A percentile compares a stretch with the other conserved stretches of the same genome.
phyloP scores from a whole-genome alignment of 1,140 invertebrate species.

The Hyles euphorbiae region DNA sequence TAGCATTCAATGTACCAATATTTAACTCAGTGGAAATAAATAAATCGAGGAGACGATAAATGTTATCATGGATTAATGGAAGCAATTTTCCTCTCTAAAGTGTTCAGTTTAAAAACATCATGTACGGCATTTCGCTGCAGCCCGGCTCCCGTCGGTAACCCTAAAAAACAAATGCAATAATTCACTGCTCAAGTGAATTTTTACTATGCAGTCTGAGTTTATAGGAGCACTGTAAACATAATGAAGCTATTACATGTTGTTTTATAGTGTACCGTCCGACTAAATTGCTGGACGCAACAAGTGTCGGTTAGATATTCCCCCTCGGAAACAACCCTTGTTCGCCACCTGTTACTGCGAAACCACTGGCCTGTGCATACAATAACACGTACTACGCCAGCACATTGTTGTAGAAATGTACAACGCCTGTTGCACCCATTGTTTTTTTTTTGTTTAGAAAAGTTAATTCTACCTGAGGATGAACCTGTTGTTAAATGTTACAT shows the following conservation, averaged over 20 bases:
- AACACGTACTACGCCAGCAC: constrained; percentile 1
- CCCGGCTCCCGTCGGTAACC: too few relatives aligned
- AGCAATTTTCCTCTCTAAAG: too few relatives aligned
- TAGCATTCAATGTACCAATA: too few relatives aligned
- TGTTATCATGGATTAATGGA: too few relatives aligned
- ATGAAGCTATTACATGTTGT: constrained; percentile 19
- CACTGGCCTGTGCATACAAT: constrained; percentile 14
- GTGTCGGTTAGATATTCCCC: constrained; percentile 36
- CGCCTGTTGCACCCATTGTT: constrained; percentile 15
- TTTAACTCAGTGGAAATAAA: too few relatives aligned
- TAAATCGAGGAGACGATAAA: too few relatives aligned
- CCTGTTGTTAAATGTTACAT: too few relatives aligned
- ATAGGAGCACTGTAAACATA: constrained; percentile 9
- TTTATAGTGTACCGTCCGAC: constrained; percentile 1
- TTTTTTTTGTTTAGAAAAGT: neutral
- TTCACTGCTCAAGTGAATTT: too few relatives aligned
- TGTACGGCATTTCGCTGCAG: too few relatives aligned
- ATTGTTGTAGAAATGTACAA: constrained; percentile 4
- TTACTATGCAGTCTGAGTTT: too few relatives aligned
- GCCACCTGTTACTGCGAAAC: constrained; percentile 52
- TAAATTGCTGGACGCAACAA: constrained; percentile 42
- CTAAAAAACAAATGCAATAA: too few relatives aligned
- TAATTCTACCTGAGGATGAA: neutral
- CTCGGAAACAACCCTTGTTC: constrained; percentile 22
- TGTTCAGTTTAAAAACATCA: too few relatives aligned